Evolutionary conservation across 1,140 invertebrate species (phyloP).

Genomic region (Chymomyza costata): DNA sequence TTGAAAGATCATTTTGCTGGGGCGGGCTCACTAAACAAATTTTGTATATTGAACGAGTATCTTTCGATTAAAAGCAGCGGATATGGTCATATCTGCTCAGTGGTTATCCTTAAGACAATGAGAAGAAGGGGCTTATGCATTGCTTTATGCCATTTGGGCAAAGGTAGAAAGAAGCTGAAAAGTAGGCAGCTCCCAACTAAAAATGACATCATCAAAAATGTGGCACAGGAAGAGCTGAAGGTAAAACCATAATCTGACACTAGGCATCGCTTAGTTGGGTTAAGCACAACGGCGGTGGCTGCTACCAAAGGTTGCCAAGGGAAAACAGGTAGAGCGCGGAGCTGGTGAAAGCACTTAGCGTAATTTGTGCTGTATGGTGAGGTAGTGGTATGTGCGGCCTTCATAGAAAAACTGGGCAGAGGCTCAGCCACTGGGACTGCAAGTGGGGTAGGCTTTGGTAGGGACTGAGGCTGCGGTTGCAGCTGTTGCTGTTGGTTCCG

Average conservation of each 20-base stretch:
- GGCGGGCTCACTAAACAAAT: no score
- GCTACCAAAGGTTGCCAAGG: constrained; percentile 44
- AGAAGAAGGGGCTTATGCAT: no score
- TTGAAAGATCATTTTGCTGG: no score
- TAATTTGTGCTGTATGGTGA: constrained; percentile 51
- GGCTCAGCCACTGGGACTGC: not conserved
- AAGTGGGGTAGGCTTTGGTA: no score
- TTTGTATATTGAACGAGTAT: no score
- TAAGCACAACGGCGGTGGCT: not conserved
- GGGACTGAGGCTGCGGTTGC: no score
- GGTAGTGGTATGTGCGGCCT: not conserved
- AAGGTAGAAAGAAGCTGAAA: no score
- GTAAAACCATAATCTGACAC: constrained; percentile 69
- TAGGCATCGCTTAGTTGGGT: constrained; percentile 61
- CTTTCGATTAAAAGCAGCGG: no score
- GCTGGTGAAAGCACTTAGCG: constrained; percentile 61
- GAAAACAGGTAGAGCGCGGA: constrained; percentile 42
- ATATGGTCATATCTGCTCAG: no score
- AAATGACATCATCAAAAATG: constrained; percentile 73
- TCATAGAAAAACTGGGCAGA: constrained; percentile 6
- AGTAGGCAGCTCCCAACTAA: no score
- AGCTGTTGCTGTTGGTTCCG: constrained; percentile 56
- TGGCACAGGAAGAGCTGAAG: constrained; percentile 46
- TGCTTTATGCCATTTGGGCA: constrained; percentile 27
- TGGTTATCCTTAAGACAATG: no score